Base-by-base conservation (phyloP, 1,140 invertebrate species). In the Drosophila watanabei region DNA sequence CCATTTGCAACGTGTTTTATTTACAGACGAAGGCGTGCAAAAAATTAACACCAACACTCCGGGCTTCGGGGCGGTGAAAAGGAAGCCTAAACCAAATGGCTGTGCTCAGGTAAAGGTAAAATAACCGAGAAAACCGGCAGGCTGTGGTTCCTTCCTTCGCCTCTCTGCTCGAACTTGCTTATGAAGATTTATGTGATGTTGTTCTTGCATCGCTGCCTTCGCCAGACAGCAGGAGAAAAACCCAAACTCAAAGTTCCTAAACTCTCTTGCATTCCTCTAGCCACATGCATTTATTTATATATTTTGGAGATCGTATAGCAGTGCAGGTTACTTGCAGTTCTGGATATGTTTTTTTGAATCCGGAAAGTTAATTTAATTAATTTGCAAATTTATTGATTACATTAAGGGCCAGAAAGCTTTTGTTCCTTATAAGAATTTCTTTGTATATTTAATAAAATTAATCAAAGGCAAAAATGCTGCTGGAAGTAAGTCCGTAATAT, bases 161-260 rank as follows among this genome's bases (percentile, higher is more conserved):
- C 32, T 41, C 39, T 41, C 54, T 78, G 75, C 84, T 51, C 46
- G 52, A 89, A 88, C 72, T 88, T 75, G 81, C 84, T 88, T 89
- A 88, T 88, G 75, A 89, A 88, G 84, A 88, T 89, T 88, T 88
- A 88, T 88, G 81, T 63, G 60, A 58, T 63, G 61, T 83, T 84
- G 71, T 86, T 87, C 78, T 87, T 88, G 76, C 80, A 69, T 60
- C 56, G 62, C 80, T 80, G 84, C 85, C 81, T 89, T 41, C 43
- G 58, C 51, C 85, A 85, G 81, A 83, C 81, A 81, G 72, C 59
- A 51, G 13, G 20, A 24, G 49, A 48, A 57, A 28, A 13, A 69
- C 8, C n/a, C 45, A 41, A 30, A 58, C 54, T 57, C 20, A 0
- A 57, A 57, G 54, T 57, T 39, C 9, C 11, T 28, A 11, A 28